Percentiles rank a stretch among this genome's conserved stretches.
phyloP scores from a whole-genome alignment of 2,888 invertebrate genomes.

The Drepana falcataria region DNA sequence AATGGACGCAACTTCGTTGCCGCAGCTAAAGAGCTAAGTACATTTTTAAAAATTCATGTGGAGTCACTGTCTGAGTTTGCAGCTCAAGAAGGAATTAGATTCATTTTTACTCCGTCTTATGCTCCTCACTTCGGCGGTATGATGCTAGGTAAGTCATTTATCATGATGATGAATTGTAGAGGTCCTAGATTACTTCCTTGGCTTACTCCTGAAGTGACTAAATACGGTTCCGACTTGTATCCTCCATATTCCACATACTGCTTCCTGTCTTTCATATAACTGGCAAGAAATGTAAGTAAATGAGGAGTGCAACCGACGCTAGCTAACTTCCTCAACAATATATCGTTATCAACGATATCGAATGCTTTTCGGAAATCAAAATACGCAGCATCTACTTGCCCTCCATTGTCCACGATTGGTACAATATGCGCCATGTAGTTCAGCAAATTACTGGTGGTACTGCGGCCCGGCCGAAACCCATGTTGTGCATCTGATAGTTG shows the following conservation, averaged over 20 bases:
- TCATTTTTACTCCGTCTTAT: too few species aligned
- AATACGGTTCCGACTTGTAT: constrained; percentile 5
- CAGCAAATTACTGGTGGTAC: constrained; percentile 5
- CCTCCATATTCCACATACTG: constrained; percentile 8
- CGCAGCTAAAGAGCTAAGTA: too few species aligned
- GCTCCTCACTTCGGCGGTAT: too few species aligned
- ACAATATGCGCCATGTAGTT: not conserved
- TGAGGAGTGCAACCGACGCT: constrained; percentile 6
- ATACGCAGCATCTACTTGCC: constrained; percentile 2
- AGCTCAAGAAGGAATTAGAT: too few species aligned
- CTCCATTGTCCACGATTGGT: not conserved
- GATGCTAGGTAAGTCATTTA: constrained; percentile 3
- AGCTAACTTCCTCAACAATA: constrained; percentile 4
- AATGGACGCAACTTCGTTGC: too few species aligned
- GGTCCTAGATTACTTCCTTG: constrained; percentile 7
- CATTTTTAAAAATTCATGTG: too few species aligned
- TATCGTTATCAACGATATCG: constrained; percentile 9
- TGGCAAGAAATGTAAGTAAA: constrained; percentile 6
- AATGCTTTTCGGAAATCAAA: constrained; percentile 9
- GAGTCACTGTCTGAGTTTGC: too few species aligned
- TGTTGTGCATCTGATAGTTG: constrained; percentile 3
- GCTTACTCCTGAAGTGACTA: constrained; percentile 4
- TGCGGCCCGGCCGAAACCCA: constrained; percentile 7
- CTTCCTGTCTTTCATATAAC: constrained; percentile 3
- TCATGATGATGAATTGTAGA: constrained; percentile 4